phyloP scores from a whole-genome alignment of 2,113 vertebrate species.

The Centropus bengalensis region DNA sequence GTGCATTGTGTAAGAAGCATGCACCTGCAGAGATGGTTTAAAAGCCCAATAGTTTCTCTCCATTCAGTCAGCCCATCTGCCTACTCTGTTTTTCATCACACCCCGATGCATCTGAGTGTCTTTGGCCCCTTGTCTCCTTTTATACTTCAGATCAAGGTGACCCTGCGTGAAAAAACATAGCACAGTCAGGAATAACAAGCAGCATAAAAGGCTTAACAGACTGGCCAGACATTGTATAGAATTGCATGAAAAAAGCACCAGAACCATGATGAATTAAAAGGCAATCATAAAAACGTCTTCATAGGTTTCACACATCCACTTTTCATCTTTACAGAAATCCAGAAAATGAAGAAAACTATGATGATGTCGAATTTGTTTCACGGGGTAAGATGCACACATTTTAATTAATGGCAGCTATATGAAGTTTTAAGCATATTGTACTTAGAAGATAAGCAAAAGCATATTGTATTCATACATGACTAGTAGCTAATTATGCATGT shows the following conservation, averaged over 20 bases:
- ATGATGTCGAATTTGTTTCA: constrained; percentile 76
- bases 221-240: background rate
- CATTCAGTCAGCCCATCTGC: background rate
- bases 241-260: background rate
- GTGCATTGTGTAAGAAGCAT: background rate
- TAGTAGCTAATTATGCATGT: background rate
- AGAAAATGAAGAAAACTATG: constrained; percentile 83
- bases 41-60: background rate
- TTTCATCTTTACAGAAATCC: constrained; percentile 65
- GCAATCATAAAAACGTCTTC: background rate
- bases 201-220: background rate
- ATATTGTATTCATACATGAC: background rate
- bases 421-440: background rate
- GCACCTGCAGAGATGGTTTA: background rate
- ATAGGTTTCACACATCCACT: background rate
- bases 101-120: background rate
- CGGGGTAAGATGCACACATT: constrained; percentile 62
- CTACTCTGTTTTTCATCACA: background rate
- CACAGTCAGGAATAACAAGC: background rate
- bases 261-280: background rate
- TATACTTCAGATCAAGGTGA: background rate
- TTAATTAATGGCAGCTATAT: background rate
- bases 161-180: background rate
- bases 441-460: background rate
- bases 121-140: background rate